A percentile compares a stretch with the other conserved stretches of the same genome.
These are phyloP conservation scores for Aricia agestis DNA, from an alignment of 1,140 invertebrate genomes.

Conservation along the genomic window DNA sequence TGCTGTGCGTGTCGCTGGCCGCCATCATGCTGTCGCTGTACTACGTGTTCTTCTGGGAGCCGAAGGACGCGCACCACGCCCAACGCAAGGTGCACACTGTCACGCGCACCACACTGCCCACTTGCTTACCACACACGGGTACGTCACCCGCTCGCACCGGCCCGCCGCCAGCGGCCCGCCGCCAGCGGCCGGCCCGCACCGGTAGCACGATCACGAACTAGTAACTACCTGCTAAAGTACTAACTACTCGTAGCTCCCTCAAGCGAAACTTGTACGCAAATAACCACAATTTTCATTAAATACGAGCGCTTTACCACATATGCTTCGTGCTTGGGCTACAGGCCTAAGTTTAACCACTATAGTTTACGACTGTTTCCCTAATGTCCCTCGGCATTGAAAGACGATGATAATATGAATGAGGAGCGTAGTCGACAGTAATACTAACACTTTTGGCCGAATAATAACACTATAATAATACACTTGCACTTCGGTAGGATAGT, in stretches of 20 bases:
- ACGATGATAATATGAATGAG: constrained; percentile 18
- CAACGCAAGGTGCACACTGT: constrained; percentile 71
- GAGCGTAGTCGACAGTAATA: neutral
- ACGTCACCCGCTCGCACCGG: constrained; percentile 47
- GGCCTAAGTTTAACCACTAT: no score
- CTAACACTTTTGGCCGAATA: neutral
- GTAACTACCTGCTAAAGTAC: no score
- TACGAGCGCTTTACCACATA: no score
- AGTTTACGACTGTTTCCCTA: no score
- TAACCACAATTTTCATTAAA: no score
- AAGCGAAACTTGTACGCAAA: no score
- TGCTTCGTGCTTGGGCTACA: no score
- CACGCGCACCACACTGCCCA: constrained; percentile 71
- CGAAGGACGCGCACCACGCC: constrained; percentile 75
- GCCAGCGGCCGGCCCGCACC: neutral
- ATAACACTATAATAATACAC: neutral
- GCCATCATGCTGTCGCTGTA: constrained; percentile 96
- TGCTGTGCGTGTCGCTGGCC: constrained; percentile 95
- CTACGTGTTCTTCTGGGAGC: constrained; percentile 97
- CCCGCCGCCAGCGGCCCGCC: constrained; percentile 51
- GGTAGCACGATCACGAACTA: neutral
- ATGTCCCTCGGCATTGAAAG: neutral
- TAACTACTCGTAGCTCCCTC: no score
- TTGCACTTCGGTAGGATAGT: neutral
- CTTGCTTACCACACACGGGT: constrained; percentile 75